Base-by-base conservation (phyloP, 64 coral and sea anemone genomes). In the Montipora cactus region DNA sequence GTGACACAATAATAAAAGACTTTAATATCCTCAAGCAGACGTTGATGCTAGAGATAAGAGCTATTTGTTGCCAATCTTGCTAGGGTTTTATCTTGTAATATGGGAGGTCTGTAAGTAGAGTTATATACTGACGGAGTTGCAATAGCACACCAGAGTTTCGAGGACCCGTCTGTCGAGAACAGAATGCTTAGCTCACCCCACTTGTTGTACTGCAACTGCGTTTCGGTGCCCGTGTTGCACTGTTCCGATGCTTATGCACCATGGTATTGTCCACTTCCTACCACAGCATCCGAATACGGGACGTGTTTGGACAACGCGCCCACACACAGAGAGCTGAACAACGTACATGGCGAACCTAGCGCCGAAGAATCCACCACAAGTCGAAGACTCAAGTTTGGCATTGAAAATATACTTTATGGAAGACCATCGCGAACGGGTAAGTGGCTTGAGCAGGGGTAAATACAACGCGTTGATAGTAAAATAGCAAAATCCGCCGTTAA, bases 51-150 rank as follows among this genome's bases (percentile, higher is more conserved):
- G 19, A 86, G 82, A 86, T 86, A 86, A 86, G 66, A 47, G 44
- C 66, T 47, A 86, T 70, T 50, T 86, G 37, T 15, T 86, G 82
- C 66, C 67, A 86, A 86, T 86, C 66, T 68, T 50, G 4, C 66
- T 1, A 49, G 8, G 37, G 62, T 44, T 70, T 86, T 86, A 86
- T 70, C 82, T 86, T 15, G 16, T 86, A 71, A 71, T 86, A 86
- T 86, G 82, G 82, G 82, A 86, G 82, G 64, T 86, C 82, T 86
- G 82, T 86, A 86, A 86, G 82, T 86, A 72, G 82, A 86, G 58
- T 70, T 46, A 7, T 12, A 48, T 5, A 15, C 62, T 49, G 16
- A 1, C 16, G 19, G 5, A 19, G 19, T 16, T 50, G 8, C 44
- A 16, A 14, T 86, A 64, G 49, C 82, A 86, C 61, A 48, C 66